Evolutionary conservation across 2,797 vertebrate genomes (phyloP), one percentile per base, ranked within the genome.

Genomic region (Crocodylus rhombifer): DNA sequence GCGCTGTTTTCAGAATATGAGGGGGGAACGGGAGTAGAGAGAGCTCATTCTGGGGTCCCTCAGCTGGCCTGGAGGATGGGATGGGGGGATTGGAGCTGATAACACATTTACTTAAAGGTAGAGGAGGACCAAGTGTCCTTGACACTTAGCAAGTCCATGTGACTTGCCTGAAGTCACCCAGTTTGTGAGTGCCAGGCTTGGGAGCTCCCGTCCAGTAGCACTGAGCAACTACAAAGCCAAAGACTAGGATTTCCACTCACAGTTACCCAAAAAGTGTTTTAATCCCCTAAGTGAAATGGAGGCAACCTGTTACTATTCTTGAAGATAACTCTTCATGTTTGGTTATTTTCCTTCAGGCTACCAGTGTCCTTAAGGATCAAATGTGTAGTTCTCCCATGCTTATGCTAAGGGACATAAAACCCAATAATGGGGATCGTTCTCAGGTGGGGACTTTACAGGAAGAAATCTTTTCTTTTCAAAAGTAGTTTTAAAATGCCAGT

Each of bases 231-330:
- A 61, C 23, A 3, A 14, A 57, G 65, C 55, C 57, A 14, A 82
- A 80, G 80, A 51, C 65, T 67, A 80, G 85, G 81, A 51, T 80
- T 58, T 26, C 30, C 28, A n/a, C 56, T 74, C 9, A 60, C 84
- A 79, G 84, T 78, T 90, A 87, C 87, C 84, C 73, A 51, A n/a
- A 57, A 80, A 82, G 73, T 84, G 69, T 77, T 80, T 87, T 51
- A 11, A 51, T 51, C 9, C 42, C 42, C 42, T 51, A 51, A 51
- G 42, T 10, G 42, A 51, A 51, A 51, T 71, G 18, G 69, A 89
- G 64, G 65, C 75, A 60, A 64, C 11, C 28, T 23, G 10, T 78
- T 65, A 42, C 36, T 12, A 28, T 75, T 79, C 61, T 67, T 76
- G 58, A 78, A 84, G 81, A 85, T 30, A 80, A 84, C 42, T 42